Conservation (phyloP, 2,888 invertebrate species). For the Mythimna lalbum region DNA sequence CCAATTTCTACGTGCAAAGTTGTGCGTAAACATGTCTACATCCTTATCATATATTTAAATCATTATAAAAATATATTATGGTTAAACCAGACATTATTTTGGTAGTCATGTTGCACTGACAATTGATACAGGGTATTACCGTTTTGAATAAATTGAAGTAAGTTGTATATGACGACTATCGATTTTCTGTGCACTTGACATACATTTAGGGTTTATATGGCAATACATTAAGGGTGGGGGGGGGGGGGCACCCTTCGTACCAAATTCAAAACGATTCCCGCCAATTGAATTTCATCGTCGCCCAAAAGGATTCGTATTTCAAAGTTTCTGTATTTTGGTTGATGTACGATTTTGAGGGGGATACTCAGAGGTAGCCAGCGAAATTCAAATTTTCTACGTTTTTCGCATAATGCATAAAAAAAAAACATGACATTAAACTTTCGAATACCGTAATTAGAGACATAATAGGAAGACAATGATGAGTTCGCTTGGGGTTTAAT, state of each 20-base stretch:
- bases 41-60: constrained; percentile 33
- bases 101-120: constrained; percentile 11
- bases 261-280: background rate
- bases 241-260: background rate
- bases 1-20: background rate
- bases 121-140: constrained; percentile 6
- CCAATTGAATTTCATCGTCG: constrained; percentile 1
- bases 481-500: no score
- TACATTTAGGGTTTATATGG: constrained; percentile 17
- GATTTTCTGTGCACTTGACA: constrained; percentile 39
- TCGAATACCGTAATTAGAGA: no score
- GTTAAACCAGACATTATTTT: constrained; percentile 10
- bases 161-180: constrained; percentile 18
- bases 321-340: background rate
- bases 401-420: no score
- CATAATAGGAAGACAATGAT: no score
- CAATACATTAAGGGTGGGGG: no score
- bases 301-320: background rate
- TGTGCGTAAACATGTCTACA: constrained; percentile 14
- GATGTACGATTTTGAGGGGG: background rate
- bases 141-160: constrained; percentile 8
- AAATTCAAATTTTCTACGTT: no score
- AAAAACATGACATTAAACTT: no score
- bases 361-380: no score
- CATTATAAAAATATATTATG: constrained; percentile 3